These are phyloP conservation scores for Drosophila sulfurigaster DNA, from an alignment of 1,140 invertebrate species.

Conservation along the genomic window DNA sequence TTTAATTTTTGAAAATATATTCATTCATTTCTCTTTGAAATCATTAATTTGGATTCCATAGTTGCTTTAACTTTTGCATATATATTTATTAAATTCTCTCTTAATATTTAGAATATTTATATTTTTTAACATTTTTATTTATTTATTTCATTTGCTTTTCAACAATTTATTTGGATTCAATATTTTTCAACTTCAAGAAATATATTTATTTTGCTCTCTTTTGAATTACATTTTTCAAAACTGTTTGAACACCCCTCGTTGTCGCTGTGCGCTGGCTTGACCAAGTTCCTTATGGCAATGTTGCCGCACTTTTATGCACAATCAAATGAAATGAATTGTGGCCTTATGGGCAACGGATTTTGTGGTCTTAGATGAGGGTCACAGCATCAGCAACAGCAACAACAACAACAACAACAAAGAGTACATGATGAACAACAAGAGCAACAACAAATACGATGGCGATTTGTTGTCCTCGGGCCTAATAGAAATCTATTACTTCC, in stretches of 20 bases:
- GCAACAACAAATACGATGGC: slow-evolving; percentile 23
- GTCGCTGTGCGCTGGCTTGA: neutral
- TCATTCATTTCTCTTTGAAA: too few species aligned
- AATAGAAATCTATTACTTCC: slow-evolving; percentile 79
- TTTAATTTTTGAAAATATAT: too few species aligned
- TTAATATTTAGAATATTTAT: too few species aligned
- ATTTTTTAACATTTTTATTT: too few species aligned
- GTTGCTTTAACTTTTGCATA: too few species aligned
- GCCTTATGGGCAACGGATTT: slow-evolving; percentile 58
- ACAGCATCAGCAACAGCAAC: slow-evolving; percentile 16
- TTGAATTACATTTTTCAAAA: neutral
- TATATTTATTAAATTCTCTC: too few species aligned
- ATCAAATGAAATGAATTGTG: slow-evolving; percentile 65
- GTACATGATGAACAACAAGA: neutral
- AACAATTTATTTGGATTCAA: too few species aligned
- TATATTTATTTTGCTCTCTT: too few species aligned
- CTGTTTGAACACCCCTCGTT: slow-evolving; percentile 4
- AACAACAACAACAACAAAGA: slow-evolving; percentile 18
- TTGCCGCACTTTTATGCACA: slow-evolving; percentile 59
- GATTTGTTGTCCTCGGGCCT: slow-evolving; percentile 55
- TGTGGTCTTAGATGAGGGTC: slow-evolving; percentile 52
- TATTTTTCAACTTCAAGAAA: too few species aligned
- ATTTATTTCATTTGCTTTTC: too few species aligned
- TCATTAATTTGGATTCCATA: too few species aligned
- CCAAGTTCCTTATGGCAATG: slow-evolving; percentile 29